phyloP scores from a whole-genome alignment of 1,140 invertebrate species.

The Ceratosolen fusciceps region DNA sequence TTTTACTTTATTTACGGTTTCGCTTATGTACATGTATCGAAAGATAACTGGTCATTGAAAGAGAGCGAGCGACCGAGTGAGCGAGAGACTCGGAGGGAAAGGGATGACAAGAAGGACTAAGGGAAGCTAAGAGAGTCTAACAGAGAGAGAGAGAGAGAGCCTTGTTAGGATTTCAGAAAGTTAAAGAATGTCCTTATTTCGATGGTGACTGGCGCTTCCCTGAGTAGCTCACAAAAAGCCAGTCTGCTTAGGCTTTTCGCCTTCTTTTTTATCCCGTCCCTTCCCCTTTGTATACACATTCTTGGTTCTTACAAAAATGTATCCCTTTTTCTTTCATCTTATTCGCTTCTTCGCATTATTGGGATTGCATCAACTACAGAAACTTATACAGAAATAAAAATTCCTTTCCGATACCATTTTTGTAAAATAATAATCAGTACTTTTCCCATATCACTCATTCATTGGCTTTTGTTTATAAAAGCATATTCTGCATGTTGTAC shows the following conservation, averaged over 20 bases:
- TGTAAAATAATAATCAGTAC: constrained; percentile 45
- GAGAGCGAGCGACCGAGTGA: neutral
- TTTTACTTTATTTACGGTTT: constrained; percentile 36
- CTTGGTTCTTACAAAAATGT: constrained; percentile 43
- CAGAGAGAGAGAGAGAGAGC: neutral
- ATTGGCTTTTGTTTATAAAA: constrained; percentile 1
- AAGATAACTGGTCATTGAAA: constrained; percentile 20
- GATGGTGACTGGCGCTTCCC: constrained; percentile 44
- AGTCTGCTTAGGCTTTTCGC: constrained; percentile 22
- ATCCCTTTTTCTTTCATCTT: constrained; percentile 26
- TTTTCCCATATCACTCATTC: constrained; percentile 4
- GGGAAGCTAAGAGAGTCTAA: neutral
- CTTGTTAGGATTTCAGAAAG: constrained; percentile 41
- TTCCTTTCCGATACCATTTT: constrained; percentile 22
- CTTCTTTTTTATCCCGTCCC: constrained; percentile 16
- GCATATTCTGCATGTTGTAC: neutral
- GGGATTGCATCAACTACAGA: constrained; percentile 27
- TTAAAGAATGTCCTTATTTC: constrained; percentile 43
- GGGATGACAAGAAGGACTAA: neutral
- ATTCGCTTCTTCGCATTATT: constrained; percentile 42
- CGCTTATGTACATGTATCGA: constrained; percentile 26
- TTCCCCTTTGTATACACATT: constrained; percentile 40
- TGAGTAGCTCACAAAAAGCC: constrained; percentile 42
- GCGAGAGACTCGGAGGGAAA: neutral
- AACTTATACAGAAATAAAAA: constrained; percentile 42